A percentile compares a stretch with the other conserved stretches of the same genome.
Evolutionary conservation across 1,140 invertebrate species (phyloP).

Genomic region (Papilio helenus): DNA sequence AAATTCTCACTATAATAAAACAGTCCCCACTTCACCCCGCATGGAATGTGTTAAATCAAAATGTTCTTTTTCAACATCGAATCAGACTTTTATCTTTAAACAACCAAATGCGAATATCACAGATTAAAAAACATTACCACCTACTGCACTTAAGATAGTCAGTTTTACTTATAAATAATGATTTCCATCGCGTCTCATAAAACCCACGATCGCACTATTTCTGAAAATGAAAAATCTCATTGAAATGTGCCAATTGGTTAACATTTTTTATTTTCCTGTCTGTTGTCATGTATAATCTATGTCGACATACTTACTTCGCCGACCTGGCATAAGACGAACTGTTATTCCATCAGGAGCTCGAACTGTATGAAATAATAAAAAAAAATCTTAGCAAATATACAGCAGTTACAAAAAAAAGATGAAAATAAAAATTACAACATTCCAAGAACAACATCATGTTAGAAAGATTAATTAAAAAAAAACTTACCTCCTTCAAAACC

Average conservation of each 20-base stretch:
- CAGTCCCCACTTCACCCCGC: neutral
- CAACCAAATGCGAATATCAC: slow-evolving; percentile 83
- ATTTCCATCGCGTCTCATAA: slow-evolving; percentile 71
- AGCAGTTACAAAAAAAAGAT: neutral
- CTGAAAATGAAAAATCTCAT: slow-evolving; percentile 73
- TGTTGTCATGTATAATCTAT: slow-evolving; percentile 47
- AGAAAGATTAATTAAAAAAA: slow-evolving; percentile 53
- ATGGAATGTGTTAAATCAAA: slow-evolving; percentile 75
- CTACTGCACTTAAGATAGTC: slow-evolving; percentile 80
- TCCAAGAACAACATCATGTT: slow-evolving; percentile 57
- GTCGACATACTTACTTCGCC: slow-evolving; percentile 78
- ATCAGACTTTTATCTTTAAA: slow-evolving; percentile 56
- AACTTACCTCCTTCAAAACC: slow-evolving; percentile 51
- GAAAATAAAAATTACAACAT: slow-evolving; percentile 45
- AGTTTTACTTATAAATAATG: slow-evolving; percentile 51
- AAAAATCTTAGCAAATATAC: slow-evolving; percentile 35
- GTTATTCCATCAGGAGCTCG: slow-evolving; percentile 78
- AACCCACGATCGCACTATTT: slow-evolving; percentile 81
- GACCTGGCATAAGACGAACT: slow-evolving; percentile 79
- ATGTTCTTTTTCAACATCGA: slow-evolving; percentile 54
- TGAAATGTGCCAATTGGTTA: slow-evolving; percentile 54
- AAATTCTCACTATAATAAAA: slow-evolving; percentile 22
- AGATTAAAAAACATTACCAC: slow-evolving; percentile 63
- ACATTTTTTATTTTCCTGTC: slow-evolving; percentile 6
- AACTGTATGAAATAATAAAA: slow-evolving; percentile 69